phyloP scores from a whole-genome alignment of 2,888 invertebrate genomes.

The Acrobasis consociella region DNA sequence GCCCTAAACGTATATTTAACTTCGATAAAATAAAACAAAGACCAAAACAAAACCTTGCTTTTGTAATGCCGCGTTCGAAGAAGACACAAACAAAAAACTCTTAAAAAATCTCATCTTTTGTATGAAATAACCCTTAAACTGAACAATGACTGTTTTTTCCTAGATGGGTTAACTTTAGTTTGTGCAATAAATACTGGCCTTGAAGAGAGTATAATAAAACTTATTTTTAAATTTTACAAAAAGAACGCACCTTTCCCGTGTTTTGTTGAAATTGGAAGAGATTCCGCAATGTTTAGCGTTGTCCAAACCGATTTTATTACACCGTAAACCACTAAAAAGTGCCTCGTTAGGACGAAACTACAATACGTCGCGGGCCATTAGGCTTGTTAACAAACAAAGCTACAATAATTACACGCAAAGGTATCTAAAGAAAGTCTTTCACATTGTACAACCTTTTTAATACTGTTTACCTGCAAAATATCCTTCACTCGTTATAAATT shows the following conservation, averaged over 20 bases:
- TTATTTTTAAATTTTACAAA: conserved; percentile 8
- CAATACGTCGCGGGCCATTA: conserved; percentile 71
- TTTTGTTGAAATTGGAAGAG: conserved; percentile 41
- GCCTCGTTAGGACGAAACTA: conserved; percentile 58
- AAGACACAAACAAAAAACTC: conserved; percentile 60
- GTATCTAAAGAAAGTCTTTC: conserved; percentile 76
- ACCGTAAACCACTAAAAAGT: conserved; percentile 79
- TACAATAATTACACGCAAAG: conserved; percentile 63
- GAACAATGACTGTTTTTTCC: conserved; percentile 60
- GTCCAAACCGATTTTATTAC: conserved; percentile 71
- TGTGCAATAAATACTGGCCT: conserved; percentile 35
- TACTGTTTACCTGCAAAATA: not conserved
- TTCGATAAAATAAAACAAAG: conserved; percentile 77
- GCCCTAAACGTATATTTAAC: conserved; percentile 77
- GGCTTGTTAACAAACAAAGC: conserved; percentile 65
- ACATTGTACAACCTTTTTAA: conserved; percentile 43
- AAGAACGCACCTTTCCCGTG: conserved; percentile 30
- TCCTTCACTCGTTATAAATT: conserved; percentile 17
- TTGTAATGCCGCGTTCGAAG: conserved; percentile 76
- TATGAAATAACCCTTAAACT: conserved; percentile 73
- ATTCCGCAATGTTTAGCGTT: conserved; percentile 79
- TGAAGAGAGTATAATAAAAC: conserved; percentile 35
- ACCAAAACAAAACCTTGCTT: conserved; percentile 68
- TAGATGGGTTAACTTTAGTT: conserved; percentile 61
- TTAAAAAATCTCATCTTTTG: conserved; percentile 50